Evolutionary conservation across 2,113 vertebrate species (phyloP).

Genomic region (Piliocolobus tephrosceles): DNA sequence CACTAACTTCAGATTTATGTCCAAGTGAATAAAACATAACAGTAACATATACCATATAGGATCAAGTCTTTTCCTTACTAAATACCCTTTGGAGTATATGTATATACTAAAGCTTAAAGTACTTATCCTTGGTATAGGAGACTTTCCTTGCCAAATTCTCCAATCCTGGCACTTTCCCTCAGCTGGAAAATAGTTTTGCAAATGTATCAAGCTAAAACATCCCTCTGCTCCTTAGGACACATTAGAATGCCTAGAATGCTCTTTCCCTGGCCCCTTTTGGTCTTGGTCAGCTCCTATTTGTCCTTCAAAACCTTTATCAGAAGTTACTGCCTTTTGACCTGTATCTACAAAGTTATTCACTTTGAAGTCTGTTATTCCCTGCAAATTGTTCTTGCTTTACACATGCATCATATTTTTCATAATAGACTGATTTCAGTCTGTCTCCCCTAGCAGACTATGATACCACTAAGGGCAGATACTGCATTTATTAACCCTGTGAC

Average conservation of each 20-base stretch:
- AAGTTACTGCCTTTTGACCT: not conserved
- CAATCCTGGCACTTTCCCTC: not conserved
- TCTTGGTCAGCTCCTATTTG: not conserved
- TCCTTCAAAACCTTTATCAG: not conserved
- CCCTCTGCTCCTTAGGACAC: not conserved
- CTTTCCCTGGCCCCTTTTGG: fast-evolving
- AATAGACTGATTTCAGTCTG: not conserved
- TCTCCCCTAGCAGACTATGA: not conserved
- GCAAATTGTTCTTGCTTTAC: not conserved
- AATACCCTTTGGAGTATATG: not conserved
- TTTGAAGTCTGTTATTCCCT: not conserved
- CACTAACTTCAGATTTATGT: not conserved
- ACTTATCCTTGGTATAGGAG: not conserved
- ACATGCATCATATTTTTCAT: not conserved
- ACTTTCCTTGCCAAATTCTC: not conserved
- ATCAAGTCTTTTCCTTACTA: not conserved
- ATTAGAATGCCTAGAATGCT: not conserved
- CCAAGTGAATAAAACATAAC: not conserved
- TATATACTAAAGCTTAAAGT: not conserved
- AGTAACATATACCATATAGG: not conserved
- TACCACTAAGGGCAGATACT: not conserved
- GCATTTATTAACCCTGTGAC: not conserved
- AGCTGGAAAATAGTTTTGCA: not conserved
- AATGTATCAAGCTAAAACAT: not conserved
- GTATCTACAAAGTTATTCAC: not conserved